Evolutionary conservation across 2,113 vertebrate genomes (phyloP), one percentile per base, ranked within the genome.

Genomic region (Pteropus alecto): DNA sequence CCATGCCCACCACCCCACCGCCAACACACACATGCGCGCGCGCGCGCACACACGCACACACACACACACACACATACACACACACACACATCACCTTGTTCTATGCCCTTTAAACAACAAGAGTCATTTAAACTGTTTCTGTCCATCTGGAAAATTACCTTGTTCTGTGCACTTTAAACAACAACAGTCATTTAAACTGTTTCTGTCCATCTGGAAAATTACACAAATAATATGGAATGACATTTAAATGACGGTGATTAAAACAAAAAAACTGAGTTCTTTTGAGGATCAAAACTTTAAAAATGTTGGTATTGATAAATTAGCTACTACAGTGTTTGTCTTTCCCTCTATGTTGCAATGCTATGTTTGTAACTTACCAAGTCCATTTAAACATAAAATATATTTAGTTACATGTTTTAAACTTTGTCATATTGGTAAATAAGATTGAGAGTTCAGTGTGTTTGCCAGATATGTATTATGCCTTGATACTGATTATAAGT

Each of bases 191-290:
- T 35, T 90, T 67, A 87, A 79, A 68, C 15, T 63, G 58, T 73
- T 92, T 79, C 84, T 96, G 63, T 67, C 35, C 41, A 73, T 61
- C 60, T 94, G 35, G 84, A 79, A 97, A 96, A 87, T 33, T 77
- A 73, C 60, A 82, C 1, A 7, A 70, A 56, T 30, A 87, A 79
- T 56, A 60, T 28, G 61, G 18, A 38, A 85, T 35, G 65, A 83
- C 74, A 48, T 35, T 61, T 67, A 46, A 71, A 58, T 67, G 43
- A 87, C 26, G 70, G 3, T 18, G 61, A 56, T 89, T 84, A 74
- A 95, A 86, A 61, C 26, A 43, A 41, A 24, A 88, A 76, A 56
- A 11, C 28, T 51, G 5, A 79, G 10, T 89, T 92, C 65, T 71
- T 78, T 41, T 30, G 56, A 71, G 33, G 48, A 93, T 54, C 10